These are phyloP conservation scores for Helarctos malayanus DNA, from an alignment of 2,797 vertebrate genomes.

Conservation along the genomic window DNA sequence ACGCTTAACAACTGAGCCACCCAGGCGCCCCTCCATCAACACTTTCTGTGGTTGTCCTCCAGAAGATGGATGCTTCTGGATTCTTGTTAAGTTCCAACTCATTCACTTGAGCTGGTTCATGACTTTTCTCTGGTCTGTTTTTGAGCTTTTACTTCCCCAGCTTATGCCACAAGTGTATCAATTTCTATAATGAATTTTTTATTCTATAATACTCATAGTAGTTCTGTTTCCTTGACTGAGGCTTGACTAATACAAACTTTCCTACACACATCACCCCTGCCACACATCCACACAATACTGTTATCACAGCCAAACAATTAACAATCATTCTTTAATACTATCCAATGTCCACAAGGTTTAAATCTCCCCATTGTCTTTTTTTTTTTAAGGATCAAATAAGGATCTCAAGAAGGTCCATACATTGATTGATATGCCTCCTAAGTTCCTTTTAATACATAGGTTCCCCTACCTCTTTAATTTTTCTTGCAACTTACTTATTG, in stretches of 20 bases:
- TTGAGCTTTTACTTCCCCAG: not conserved
- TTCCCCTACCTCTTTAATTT: not conserved
- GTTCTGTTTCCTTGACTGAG: not conserved
- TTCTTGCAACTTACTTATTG: not conserved
- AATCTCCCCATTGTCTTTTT: not conserved
- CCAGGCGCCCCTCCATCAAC: not conserved
- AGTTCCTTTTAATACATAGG: not conserved
- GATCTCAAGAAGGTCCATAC: not conserved
- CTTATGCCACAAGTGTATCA: no score
- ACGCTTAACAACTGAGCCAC: no score
- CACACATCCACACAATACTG: not conserved
- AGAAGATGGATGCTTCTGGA: not conserved
- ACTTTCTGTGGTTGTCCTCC: not conserved
- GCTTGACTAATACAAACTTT: not conserved
- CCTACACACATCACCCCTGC: not conserved
- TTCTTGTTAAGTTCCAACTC: not conserved
- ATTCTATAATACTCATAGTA: not conserved
- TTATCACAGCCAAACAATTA: not conserved
- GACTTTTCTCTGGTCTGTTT: not conserved
- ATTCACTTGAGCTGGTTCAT: not conserved
- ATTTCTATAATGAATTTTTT: not conserved
- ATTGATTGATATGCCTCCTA: not conserved
- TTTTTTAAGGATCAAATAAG: not conserved
- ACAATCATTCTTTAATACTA: not conserved
- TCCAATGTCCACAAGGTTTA: not conserved